Evolutionary conservation across 2,113 vertebrate species (phyloP).

Genomic region (Hyperopisus bebe): DNA sequence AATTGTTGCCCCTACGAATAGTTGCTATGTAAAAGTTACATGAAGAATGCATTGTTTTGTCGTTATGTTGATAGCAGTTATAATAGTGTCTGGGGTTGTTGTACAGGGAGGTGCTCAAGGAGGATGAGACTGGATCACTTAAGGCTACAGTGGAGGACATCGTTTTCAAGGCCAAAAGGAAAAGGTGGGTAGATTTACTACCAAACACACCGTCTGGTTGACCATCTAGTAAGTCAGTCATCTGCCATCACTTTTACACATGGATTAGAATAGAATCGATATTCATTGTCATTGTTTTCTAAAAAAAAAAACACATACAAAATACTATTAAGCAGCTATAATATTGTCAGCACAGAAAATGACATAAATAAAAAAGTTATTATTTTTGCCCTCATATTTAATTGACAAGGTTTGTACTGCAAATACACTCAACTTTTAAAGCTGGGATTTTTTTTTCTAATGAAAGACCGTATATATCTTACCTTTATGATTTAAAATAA

Average conservation of each 20-base stretch:
- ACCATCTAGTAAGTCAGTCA: neutral
- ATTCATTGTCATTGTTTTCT: too few relatives aligned
- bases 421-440: too few relatives aligned
- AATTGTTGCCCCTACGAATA: neutral
- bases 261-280: neutral
- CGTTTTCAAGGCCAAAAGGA: constrained; percentile 88
- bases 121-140: constrained; percentile 92
- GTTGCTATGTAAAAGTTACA: neutral
- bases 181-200: constrained; percentile 59
- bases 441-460: too few relatives aligned
- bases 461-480: too few relatives aligned
- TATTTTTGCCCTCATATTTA: too few relatives aligned
- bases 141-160: constrained; percentile 92
- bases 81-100: constrained; percentile 1
- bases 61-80: neutral
- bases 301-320: too few relatives aligned
- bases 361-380: too few relatives aligned
- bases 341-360: too few relatives aligned
- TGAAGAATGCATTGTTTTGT: neutral
- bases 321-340: too few relatives aligned
- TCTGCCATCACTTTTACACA: neutral
- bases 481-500: too few relatives aligned
- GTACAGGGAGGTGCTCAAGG: constrained; percentile 88
- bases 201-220: neutral
- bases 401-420: too few relatives aligned